Evolutionary conservation across 92 coral and sea anemone species (phyloP).

Genomic region (Micromussa lordhowensis): DNA sequence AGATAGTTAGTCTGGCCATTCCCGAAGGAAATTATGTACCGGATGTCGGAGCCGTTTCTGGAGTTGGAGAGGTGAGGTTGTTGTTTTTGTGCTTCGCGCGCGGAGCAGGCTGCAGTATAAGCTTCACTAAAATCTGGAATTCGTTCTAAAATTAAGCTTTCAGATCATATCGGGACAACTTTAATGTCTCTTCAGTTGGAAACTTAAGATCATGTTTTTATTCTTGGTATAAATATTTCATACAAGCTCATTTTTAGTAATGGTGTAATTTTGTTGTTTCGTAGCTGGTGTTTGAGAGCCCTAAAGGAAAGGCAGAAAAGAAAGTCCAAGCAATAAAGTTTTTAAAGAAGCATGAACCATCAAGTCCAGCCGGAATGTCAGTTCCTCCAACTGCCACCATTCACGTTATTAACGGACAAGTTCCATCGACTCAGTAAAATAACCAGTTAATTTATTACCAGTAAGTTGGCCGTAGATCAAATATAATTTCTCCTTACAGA

Average conservation of each 20-base stretch:
- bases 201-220: too few relatives aligned
- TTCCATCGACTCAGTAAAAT: conserved; percentile 41
- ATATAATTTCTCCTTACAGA: neutral
- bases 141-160: neutral
- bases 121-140: neutral
- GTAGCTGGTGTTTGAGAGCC: conserved; percentile 42
- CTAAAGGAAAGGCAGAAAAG: conserved; percentile 44
- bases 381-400: conserved; percentile 61
- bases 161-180: neutral
- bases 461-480: neutral
- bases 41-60: conserved; percentile 57
- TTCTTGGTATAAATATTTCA: neutral
- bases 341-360: conserved; percentile 66
- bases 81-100: neutral
- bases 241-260: neutral
- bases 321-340: conserved; percentile 60
- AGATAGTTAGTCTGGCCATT: conserved; percentile 74
- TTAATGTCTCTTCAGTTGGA: too few relatives aligned
- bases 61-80: conserved; percentile 37
- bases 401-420: conserved; percentile 67
- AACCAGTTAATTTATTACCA: neutral
- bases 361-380: conserved; percentile 54
- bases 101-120: neutral
- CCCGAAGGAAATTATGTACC: conserved; percentile 75
- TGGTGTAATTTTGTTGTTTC: neutral